Conservation (phyloP, 2,113 vertebrate genomes). For the Gnathonemus longibarbis region DNA sequence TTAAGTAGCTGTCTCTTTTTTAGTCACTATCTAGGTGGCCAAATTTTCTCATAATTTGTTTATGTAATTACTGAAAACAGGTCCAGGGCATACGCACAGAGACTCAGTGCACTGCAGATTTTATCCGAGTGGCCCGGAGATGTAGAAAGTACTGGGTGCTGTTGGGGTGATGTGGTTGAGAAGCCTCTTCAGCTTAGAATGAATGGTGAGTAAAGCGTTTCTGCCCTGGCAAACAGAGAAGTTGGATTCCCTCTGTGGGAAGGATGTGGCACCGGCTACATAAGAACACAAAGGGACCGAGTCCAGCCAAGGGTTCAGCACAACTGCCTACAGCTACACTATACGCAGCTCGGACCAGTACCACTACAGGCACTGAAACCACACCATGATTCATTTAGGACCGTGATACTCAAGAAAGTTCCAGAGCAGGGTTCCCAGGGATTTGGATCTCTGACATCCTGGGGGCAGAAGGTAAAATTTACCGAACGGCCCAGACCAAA, state of each 20-base stretch:
- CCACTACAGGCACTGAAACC: slow-evolving; percentile 26
- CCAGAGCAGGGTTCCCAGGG: neutral
- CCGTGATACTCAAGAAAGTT: neutral
- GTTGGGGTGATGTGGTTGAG: neutral
- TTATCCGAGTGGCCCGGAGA: neutral
- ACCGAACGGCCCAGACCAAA: neutral
- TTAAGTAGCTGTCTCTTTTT: neutral
- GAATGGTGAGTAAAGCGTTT: neutral
- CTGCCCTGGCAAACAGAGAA: neutral
- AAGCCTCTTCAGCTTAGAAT: neutral
- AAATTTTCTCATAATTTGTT: neutral
- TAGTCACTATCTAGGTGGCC: neutral
- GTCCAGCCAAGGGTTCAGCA: neutral
- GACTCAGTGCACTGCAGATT: neutral
- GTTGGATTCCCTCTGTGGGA: neutral
- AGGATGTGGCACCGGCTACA: neutral
- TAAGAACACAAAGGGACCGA: neutral
- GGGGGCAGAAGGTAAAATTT: neutral
- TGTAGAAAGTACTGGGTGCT: neutral
- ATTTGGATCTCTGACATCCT: neutral
- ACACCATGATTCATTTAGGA: slow-evolving; percentile 30
- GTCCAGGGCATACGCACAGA: neutral
- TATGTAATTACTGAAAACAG: neutral
- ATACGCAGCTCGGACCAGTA: neutral
- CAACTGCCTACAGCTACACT: neutral